Conservation (phyloP, 2,888 invertebrate genomes). For the Sphecodes monilicornis region DNA sequence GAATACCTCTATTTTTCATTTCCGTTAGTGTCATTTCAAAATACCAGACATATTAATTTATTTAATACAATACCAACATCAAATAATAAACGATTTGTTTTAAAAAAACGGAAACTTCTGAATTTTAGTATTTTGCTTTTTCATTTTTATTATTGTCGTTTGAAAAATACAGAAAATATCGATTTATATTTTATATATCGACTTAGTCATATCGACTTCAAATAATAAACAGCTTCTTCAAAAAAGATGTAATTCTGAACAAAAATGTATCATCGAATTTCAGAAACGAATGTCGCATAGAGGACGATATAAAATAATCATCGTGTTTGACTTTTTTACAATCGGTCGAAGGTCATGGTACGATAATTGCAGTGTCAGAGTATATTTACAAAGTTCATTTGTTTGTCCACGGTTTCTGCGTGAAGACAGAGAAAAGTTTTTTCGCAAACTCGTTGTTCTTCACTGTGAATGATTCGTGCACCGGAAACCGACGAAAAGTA, state of each 20-base stretch:
- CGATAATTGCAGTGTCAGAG: constrained; percentile 10
- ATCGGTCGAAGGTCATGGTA: constrained; percentile 40
- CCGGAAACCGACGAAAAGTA: neutral
- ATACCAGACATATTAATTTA: no score
- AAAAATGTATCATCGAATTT: neutral
- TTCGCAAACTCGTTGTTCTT: neutral
- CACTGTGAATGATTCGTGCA: neutral
- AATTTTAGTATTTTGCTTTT: no score
- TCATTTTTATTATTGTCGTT: no score
- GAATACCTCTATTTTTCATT: no score
- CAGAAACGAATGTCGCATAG: neutral
- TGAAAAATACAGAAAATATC: no score
- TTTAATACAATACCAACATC: no score
- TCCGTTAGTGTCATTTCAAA: no score
- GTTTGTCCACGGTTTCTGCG: neutral
- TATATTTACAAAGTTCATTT: constrained; percentile 1
- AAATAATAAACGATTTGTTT: neutral
- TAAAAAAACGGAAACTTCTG: neutral
- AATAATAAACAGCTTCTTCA: neutral
- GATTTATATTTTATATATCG: no score
- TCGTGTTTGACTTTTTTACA: constrained; percentile 3
- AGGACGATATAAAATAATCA: constrained; percentile 38
- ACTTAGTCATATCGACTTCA: neutral
- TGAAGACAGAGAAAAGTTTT: neutral
- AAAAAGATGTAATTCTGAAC: neutral